These are phyloP conservation scores for Ylistrum balloti DNA, from an alignment of 1,140 invertebrate species.

Conservation along the genomic window DNA sequence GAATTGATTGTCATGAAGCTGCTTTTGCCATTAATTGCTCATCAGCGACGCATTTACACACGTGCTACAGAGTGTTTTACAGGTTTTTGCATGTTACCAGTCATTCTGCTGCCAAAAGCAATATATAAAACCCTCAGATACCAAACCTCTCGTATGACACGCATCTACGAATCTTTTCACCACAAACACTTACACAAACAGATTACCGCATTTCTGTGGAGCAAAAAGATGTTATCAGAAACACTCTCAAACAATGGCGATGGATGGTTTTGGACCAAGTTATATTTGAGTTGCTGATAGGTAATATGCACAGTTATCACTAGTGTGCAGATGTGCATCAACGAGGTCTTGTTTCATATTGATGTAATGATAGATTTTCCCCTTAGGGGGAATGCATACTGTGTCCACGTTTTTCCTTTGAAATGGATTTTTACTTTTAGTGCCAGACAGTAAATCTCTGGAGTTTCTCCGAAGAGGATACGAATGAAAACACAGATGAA, in stretches of 20 bases:
- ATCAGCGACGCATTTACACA: not conserved
- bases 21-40: not conserved
- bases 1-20: not conserved
- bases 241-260: slow-evolving; percentile 25
- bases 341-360: not conserved
- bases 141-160: slow-evolving; percentile 4
- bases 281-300: not conserved
- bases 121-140: not conserved
- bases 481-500: no score
- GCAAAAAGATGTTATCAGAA: slow-evolving; percentile 1
- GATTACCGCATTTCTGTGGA: not conserved
- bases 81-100: slow-evolving; percentile 14
- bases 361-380: not conserved
- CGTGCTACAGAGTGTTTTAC: not conserved
- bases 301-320: not conserved
- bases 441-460: not conserved
- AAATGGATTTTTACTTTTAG: not conserved
- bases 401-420: not conserved
- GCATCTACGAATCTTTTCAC: slow-evolving; percentile 10
- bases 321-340: not conserved
- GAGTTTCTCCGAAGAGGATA: not conserved
- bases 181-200: slow-evolving; percentile 24
- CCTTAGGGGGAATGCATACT: not conserved
- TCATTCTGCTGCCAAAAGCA: slow-evolving; percentile 17
- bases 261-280: not conserved